These are phyloP conservation scores for Lacanobia wlatinum DNA, from an alignment of 2,888 invertebrate genomes.

Conservation along the genomic window DNA sequence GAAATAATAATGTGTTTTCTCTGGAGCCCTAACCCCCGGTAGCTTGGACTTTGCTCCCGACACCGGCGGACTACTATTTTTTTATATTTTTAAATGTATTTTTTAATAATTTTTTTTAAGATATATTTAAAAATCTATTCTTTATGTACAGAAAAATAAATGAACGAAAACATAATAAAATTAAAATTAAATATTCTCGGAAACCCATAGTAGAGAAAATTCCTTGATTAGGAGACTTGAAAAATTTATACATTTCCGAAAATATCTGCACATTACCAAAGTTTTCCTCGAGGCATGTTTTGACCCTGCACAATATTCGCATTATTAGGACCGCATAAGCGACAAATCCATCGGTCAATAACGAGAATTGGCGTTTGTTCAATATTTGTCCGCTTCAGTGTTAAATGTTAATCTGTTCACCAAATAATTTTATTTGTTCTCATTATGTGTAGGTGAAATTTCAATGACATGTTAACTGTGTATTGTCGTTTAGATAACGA, in stretches of 20 bases:
- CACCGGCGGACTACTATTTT: too few species aligned
- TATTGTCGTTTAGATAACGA: neutral
- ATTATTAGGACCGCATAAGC: neutral
- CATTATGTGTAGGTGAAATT: neutral
- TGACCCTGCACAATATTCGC: neutral
- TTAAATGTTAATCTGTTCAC: constrained; percentile 22
- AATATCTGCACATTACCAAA: neutral
- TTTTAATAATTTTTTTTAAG: too few species aligned
- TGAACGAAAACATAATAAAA: too few species aligned
- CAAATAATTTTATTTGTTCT: constrained; percentile 32
- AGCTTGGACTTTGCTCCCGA: too few species aligned
- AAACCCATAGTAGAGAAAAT: neutral
- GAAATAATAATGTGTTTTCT: too few species aligned
- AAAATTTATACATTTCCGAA: neutral
- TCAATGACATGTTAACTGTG: constrained; percentile 14
- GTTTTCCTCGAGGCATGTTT: neutral
- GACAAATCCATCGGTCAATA: constrained; percentile 27
- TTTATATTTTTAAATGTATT: too few species aligned
- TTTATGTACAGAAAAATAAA: too few species aligned
- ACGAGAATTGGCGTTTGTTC: constrained; percentile 6
- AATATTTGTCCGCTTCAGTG: constrained; percentile 28
- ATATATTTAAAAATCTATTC: too few species aligned
- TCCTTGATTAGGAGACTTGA: neutral
- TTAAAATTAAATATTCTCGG: too few species aligned
- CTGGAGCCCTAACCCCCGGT: too few species aligned